A percentile compares a stretch with the other conserved stretches of the same genome.
Evolutionary conservation across 2,888 invertebrate species (phyloP).

Genomic region (Tholera decimalis): DNA sequence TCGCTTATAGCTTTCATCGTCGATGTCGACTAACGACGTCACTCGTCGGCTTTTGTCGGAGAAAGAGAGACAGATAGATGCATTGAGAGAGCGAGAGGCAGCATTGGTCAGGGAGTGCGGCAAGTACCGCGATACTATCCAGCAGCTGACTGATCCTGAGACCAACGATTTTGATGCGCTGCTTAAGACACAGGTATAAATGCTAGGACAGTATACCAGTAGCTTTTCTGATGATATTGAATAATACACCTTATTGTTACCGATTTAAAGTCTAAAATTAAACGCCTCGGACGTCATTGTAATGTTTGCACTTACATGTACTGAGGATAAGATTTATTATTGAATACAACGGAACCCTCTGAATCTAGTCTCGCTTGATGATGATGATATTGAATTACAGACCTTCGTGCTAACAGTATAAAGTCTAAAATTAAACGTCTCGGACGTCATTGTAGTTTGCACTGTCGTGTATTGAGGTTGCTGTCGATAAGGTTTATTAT

Average conservation of each 20-base stretch:
- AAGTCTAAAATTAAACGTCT: neutral
- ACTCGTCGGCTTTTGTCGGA: constrained; percentile 93
- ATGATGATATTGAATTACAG: constrained; percentile 4
- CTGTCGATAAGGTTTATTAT: neutral
- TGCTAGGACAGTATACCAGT: neutral
- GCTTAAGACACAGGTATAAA: constrained; percentile 83
- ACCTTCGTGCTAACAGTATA: accelerated
- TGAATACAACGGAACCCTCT: neutral
- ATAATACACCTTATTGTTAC: neutral
- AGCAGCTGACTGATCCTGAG: constrained; percentile 93
- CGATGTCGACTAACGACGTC: constrained; percentile 92
- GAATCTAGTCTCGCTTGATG: neutral
- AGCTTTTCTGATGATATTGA: neutral
- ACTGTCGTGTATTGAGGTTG: neutral
- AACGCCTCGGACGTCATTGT: accelerated
- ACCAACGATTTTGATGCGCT: constrained; percentile 89
- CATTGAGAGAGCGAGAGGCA: constrained; percentile 92
- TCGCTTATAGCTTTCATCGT: constrained; percentile 49
- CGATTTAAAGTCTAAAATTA: neutral
- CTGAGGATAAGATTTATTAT: neutral
- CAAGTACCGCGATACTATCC: constrained; percentile 93
- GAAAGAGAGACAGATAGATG: constrained; percentile 94
- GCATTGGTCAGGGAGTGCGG: constrained; percentile 92
- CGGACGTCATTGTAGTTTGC: accelerated
- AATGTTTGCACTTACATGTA: neutral